These are phyloP conservation scores for Uloborus plumipes DNA, from an alignment of 2,888 invertebrate species.

Conservation along the genomic window DNA sequence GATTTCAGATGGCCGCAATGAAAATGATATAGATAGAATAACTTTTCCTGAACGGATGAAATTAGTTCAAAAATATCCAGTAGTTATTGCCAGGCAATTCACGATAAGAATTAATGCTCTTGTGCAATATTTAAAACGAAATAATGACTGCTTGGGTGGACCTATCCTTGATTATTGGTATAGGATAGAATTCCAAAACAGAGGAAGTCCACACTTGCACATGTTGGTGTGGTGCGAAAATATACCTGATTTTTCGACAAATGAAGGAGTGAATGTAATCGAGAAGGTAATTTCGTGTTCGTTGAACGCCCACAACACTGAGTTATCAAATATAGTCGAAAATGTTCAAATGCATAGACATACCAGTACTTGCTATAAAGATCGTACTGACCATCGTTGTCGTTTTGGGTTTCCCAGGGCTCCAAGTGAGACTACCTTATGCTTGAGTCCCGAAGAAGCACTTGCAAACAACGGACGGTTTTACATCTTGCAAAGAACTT, in stretches of 20 bases:
- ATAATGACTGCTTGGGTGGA: background rate
- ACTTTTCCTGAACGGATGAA: background rate
- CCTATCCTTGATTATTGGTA: background rate
- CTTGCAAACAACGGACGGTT: too few relatives aligned
- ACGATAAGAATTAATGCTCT: background rate
- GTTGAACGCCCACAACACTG: background rate
- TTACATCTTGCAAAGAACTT: too few relatives aligned
- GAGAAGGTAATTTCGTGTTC: background rate
- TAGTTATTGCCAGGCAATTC: background rate
- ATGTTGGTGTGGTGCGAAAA: background rate
- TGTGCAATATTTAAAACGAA: background rate
- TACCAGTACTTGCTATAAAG: background rate
- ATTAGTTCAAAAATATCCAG: background rate
- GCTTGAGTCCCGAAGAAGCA: too few relatives aligned
- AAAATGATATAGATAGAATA: background rate
- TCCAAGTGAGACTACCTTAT: slow-evolving; percentile 1
- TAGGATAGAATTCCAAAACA: background rate
- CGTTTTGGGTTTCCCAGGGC: slow-evolving; percentile 1
- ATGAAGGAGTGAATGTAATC: background rate
- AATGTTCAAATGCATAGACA: background rate
- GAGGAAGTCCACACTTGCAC: slow-evolving; percentile 1
- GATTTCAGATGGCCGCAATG: slow-evolving; percentile 5
- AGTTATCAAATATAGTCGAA: background rate
- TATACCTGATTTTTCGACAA: background rate
- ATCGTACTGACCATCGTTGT: background rate